Evolutionary conservation across 2,113 vertebrate species (phyloP).

Genomic region (Sciurus niger): DNA sequence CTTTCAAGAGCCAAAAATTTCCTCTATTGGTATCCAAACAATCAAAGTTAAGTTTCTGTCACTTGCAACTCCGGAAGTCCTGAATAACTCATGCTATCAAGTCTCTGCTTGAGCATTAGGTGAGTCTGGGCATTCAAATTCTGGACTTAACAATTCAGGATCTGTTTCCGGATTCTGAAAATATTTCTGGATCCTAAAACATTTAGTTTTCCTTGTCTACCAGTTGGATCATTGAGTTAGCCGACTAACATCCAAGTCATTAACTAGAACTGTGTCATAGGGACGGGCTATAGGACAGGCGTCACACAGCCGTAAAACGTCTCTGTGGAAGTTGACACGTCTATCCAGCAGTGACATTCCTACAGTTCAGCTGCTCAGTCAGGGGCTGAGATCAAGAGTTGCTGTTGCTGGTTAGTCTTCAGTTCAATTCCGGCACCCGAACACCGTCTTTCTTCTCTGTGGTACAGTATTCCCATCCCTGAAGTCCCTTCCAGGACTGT

Average conservation of each 20-base stretch:
- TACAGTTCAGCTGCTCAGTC: neutral
- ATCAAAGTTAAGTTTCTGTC: neutral
- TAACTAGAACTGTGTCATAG: neutral
- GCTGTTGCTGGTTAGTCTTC: neutral
- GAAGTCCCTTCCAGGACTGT: neutral
- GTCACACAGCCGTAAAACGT: neutral
- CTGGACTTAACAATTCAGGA: neutral
- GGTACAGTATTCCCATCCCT: neutral
- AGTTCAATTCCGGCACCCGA: too few relatives aligned
- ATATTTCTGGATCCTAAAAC: neutral
- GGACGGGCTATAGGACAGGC: neutral
- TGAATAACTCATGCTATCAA: neutral
- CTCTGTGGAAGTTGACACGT: neutral
- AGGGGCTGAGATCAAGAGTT: neutral
- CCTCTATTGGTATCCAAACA: neutral
- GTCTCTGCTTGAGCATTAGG: neutral
- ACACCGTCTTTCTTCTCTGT: neutral
- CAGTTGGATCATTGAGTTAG: neutral
- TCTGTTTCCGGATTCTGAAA: neutral
- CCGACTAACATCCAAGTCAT: neutral
- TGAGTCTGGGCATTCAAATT: neutral
- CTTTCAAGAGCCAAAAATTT: neutral
- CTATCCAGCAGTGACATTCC: neutral
- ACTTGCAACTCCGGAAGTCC: neutral
- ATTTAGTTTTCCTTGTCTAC: neutral